phyloP scores from a whole-genome alignment of 2,113 vertebrate genomes.

The Pluvianellus socialis region DNA sequence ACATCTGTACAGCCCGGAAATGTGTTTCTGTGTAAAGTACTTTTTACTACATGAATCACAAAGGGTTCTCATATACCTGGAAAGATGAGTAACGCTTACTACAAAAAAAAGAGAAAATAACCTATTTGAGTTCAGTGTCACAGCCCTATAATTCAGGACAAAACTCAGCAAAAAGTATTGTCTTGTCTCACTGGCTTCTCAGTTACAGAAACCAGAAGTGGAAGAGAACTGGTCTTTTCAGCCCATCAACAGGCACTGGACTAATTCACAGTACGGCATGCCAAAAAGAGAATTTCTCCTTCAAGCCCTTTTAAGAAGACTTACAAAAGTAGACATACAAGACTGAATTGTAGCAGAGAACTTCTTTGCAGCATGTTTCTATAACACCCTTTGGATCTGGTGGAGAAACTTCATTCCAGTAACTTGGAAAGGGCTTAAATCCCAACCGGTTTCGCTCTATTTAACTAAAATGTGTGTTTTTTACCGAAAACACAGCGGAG shows the following conservation, averaged over 20 bases:
- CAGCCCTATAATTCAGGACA: background rate
- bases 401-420: background rate
- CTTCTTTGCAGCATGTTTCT: slow-evolving; percentile 23
- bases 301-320: slow-evolving; percentile 49
- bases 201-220: background rate
- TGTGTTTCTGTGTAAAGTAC: background rate
- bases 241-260: background rate
- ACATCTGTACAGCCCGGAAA: background rate
- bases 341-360: slow-evolving; percentile 19
- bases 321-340: background rate
- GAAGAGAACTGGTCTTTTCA: slow-evolving; percentile 5
- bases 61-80: background rate
- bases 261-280: background rate
- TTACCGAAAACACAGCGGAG: slow-evolving; percentile 1
- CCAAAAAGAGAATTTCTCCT: background rate
- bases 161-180: slow-evolving; percentile 4
- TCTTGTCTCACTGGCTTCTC: background rate
- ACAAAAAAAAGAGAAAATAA: background rate
- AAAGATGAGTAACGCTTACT: background rate
- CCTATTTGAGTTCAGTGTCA: background rate
- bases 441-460: background rate
- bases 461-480: background rate
- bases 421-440: background rate
- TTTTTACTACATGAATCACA: background rate
- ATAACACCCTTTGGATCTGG: background rate